Percentiles rank a stretch among this genome's conserved stretches.
phyloP scores from a whole-genome alignment of 2,113 vertebrate genomes.

The Cynocephalus volans region DNA sequence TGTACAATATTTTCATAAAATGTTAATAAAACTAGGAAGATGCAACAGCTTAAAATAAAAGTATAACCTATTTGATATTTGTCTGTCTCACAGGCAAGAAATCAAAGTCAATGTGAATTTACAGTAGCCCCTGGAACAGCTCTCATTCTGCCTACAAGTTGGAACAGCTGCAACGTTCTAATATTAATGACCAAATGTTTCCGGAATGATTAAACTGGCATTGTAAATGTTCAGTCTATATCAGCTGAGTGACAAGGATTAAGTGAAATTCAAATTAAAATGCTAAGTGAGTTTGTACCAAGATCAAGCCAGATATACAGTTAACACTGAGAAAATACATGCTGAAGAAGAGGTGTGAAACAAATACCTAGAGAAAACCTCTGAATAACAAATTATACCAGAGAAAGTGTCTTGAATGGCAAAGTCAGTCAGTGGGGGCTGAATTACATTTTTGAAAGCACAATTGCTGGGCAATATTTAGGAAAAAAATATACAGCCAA shows the following conservation, averaged over 20 bases:
- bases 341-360: slow-evolving; percentile 43
- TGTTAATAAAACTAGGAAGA: not conserved
- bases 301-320: slow-evolving; percentile 68
- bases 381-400: slow-evolving; percentile 41
- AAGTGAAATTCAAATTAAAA: slow-evolving; percentile 73
- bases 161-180: slow-evolving; percentile 62
- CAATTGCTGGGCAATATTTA: slow-evolving; percentile 38
- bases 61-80: not conserved
- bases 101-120: slow-evolving; percentile 35
- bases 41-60: slow-evolving; percentile 27
- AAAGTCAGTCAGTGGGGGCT: not conserved
- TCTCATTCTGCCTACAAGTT: not conserved
- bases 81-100: slow-evolving; percentile 38
- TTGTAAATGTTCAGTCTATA: slow-evolving; percentile 46
- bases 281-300: slow-evolving; percentile 67
- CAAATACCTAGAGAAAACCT: slow-evolving; percentile 58
- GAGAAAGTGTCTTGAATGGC: slow-evolving; percentile 58
- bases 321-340: slow-evolving; percentile 68
- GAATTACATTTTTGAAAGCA: slow-evolving; percentile 66
- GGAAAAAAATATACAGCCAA: not conserved
- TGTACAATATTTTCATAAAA: slow-evolving; percentile 47
- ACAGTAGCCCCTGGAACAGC: not conserved
- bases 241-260: slow-evolving; percentile 65
- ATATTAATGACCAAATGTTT: slow-evolving; percentile 72
- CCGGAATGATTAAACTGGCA: slow-evolving; percentile 67